Conservation (phyloP, 2,797 vertebrate species). For the Podarcis lilfordi region DNA sequence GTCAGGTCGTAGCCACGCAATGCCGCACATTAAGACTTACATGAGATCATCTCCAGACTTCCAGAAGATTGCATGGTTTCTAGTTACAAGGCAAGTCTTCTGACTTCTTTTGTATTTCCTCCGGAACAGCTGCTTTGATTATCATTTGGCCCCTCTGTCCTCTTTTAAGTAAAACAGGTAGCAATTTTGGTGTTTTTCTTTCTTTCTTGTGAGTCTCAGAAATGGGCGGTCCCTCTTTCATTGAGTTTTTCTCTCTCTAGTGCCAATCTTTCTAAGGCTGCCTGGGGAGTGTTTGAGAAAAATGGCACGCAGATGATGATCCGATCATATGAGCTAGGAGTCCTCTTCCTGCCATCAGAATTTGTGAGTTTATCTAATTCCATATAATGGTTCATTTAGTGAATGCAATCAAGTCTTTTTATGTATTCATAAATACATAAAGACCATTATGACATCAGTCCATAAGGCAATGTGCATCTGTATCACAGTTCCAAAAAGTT, state of each 20-base stretch:
- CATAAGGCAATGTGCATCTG: not conserved
- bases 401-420: not conserved
- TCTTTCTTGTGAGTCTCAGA: not conserved
- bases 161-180: not conserved
- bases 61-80: slow-evolving; percentile 91
- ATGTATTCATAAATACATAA: not conserved
- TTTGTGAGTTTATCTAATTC: slow-evolving; percentile 86
- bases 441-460: not conserved
- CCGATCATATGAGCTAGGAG: slow-evolving; percentile 96
- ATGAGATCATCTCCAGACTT: slow-evolving; percentile 92
- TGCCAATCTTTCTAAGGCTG: slow-evolving; percentile 96
- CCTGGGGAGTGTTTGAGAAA: slow-evolving; percentile 95
- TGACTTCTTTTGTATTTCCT: not conserved
- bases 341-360: slow-evolving; percentile 91
- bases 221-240: not conserved
- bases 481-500: not conserved
- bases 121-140: not conserved
- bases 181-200: not conserved
- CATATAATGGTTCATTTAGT: not conserved
- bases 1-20: slow-evolving; percentile 90
- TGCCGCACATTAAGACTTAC: slow-evolving; percentile 98
- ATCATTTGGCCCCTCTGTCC: not conserved
- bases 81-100: slow-evolving; percentile 89
- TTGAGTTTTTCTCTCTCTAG: slow-evolving; percentile 72
- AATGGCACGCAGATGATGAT: slow-evolving; percentile 93